These are phyloP conservation scores for Distichodus sexfasciatus DNA, from an alignment of 2,797 vertebrate genomes.

Conservation along the genomic window DNA sequence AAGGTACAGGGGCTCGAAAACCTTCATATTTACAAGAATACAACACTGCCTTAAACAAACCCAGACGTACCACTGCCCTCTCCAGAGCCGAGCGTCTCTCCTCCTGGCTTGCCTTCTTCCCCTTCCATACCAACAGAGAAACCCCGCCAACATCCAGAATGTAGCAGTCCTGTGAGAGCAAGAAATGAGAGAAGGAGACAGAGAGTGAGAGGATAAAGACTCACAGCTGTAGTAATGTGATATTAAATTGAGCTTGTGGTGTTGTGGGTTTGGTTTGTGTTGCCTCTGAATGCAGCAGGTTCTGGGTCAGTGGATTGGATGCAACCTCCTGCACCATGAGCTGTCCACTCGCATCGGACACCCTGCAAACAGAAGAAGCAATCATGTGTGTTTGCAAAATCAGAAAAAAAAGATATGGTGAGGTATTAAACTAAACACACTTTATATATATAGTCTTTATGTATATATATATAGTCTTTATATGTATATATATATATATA, in stretches of 20 bases:
- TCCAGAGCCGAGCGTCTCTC: conserved; percentile 82
- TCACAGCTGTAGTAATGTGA: background rate
- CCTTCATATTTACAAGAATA: too few species aligned
- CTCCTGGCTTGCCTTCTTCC: conserved; percentile 76
- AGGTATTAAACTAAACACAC: too few species aligned
- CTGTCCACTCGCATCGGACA: conserved; percentile 79
- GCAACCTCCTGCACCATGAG: conserved; percentile 87
- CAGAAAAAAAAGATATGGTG: too few species aligned
- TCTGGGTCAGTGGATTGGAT: conserved; percentile 83
- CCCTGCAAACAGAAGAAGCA: conserved; percentile 61
- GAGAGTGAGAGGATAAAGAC: background rate
- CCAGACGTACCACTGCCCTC: conserved; percentile 79
- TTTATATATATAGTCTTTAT: too few species aligned
- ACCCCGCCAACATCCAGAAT: conserved; percentile 84
- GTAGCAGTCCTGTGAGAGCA: conserved; percentile 79
- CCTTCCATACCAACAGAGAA: conserved; percentile 88
- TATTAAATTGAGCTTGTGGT: background rate
- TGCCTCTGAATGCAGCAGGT: conserved; percentile 82
- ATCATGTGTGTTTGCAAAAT: background rate
- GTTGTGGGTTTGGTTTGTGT: conserved; percentile 25
- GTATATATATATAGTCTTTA: too few species aligned
- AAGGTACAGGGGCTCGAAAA: too few species aligned
- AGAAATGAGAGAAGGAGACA: background rate
- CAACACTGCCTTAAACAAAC: background rate
- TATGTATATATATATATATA: too few species aligned